Evolutionary conservation across 1,140 invertebrate genomes (phyloP).

Genomic region (Drosophila bocqueti): DNA sequence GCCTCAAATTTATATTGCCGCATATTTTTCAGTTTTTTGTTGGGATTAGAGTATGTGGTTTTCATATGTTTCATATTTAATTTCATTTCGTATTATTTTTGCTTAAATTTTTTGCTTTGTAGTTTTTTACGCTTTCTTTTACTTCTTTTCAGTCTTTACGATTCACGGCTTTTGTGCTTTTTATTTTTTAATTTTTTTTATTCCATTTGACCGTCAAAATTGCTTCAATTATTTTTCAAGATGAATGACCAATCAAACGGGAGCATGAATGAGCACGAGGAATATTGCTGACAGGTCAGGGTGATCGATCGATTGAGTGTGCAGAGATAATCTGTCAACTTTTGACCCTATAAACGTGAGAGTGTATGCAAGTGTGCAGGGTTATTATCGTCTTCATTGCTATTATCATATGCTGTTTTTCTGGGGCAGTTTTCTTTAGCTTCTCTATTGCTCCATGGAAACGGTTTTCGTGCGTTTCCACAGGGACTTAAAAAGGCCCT

Average conservation of each 20-base stretch:
- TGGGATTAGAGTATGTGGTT: constrained; percentile 40
- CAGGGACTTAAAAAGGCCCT: constrained; percentile 93
- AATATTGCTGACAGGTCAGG: constrained; percentile 39
- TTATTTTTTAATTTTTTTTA: constrained; percentile 53
- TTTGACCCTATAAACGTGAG: constrained; percentile 20
- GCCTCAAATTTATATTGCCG: constrained; percentile 18
- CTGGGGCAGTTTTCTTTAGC: constrained; percentile 42
- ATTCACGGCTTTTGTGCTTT: constrained; percentile 84
- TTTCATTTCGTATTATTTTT: constrained; percentile 41
- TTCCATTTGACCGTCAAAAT: constrained; percentile 57
- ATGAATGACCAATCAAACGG: constrained; percentile 43
- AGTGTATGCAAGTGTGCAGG: constrained; percentile 49
- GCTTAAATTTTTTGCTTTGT: constrained; percentile 53
- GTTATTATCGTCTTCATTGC: constrained; percentile 51
- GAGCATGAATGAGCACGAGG: constrained; percentile 51
- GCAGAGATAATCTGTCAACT: constrained; percentile 14
- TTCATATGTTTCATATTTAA: constrained; percentile 34
- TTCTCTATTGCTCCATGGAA: constrained; percentile 91
- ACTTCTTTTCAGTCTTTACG: constrained; percentile 80
- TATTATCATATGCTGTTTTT: constrained; percentile 27
- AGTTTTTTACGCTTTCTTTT: constrained; percentile 33
- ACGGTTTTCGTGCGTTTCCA: constrained; percentile 93
- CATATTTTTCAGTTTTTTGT: constrained; percentile 13
- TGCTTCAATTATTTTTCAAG: constrained; percentile 56
- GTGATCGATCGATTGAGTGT: constrained; percentile 22